These are phyloP conservation scores for Leucophenga maculata DNA, from an alignment of 2,888 invertebrate genomes.

Conservation along the genomic window DNA sequence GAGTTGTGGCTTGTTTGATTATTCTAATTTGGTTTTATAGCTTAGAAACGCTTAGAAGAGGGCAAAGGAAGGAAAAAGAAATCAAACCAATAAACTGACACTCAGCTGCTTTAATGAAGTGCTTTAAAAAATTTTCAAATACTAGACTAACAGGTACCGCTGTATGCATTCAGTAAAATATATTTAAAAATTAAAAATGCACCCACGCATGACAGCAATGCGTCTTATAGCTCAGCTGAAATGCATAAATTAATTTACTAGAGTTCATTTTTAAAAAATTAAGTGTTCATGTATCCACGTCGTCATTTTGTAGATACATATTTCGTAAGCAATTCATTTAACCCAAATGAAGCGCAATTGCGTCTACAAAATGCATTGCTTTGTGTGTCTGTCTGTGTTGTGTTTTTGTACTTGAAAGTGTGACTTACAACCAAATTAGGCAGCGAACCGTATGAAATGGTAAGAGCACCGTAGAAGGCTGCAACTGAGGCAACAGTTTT, in stretches of 20 bases:
- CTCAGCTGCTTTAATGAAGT: conserved; percentile 4
- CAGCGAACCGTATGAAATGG: conserved; percentile 49
- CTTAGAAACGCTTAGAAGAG: not conserved
- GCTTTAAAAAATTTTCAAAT: conserved; percentile 15
- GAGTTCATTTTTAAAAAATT: conserved; percentile 2
- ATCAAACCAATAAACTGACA: not conserved
- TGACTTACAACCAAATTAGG: conserved; percentile 56
- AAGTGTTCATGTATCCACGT: not conserved
- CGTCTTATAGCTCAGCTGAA: conserved; percentile 38
- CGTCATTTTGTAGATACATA: not conserved
- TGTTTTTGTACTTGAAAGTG: conserved; percentile 39
- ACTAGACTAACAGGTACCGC: conserved; percentile 23
- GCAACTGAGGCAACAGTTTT: conserved; percentile 8
- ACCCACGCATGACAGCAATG: conserved; percentile 42
- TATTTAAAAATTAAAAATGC: conserved; percentile 8
- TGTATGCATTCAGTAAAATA: no score
- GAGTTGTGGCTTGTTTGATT: not conserved
- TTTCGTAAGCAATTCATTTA: conserved; percentile 40
- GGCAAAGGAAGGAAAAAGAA: no score
- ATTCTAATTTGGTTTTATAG: not conserved
- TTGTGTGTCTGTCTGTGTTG: no score
- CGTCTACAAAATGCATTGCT: not conserved
- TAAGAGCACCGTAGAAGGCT: not conserved
- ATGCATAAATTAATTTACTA: conserved; percentile 40
- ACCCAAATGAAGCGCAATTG: not conserved